phyloP scores from a whole-genome alignment of 2,113 vertebrate species.

The Polypterus bichir region DNA sequence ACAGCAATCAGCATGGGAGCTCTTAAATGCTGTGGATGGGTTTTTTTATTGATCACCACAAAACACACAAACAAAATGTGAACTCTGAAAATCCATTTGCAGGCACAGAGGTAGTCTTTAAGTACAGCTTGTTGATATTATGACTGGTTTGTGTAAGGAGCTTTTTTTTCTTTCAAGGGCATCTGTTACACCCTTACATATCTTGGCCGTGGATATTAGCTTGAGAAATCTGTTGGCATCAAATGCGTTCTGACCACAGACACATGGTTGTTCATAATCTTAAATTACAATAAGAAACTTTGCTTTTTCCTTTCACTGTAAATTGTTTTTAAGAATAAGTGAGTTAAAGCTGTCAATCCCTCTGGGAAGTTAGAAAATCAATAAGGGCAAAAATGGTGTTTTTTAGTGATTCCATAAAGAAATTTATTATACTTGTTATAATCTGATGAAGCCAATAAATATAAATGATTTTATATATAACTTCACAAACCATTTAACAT shows the following conservation, averaged over 20 bases:
- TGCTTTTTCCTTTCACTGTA: too few relatives aligned
- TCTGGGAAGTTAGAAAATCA: too few relatives aligned
- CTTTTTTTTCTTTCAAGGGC: constrained; percentile 18
- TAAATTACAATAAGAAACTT: not conserved
- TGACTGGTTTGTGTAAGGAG: constrained; percentile 4
- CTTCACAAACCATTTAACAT: too few relatives aligned
- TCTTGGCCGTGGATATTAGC: not conserved
- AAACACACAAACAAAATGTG: constrained; percentile 31
- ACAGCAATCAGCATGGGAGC: constrained; percentile 29
- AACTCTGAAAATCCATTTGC: constrained; percentile 30
- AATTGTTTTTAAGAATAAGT: too few relatives aligned
- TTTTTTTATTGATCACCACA: constrained; percentile 29
- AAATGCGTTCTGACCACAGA: not conserved
- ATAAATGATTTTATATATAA: too few relatives aligned
- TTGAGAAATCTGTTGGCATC: not conserved
- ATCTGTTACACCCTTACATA: not conserved
- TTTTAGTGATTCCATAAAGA: too few relatives aligned
- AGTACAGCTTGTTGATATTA: constrained; percentile 20
- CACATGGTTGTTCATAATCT: not conserved
- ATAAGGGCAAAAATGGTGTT: too few relatives aligned
- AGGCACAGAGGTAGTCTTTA: constrained; percentile 16
- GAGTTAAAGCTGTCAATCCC: too few relatives aligned
- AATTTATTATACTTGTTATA: too few relatives aligned
- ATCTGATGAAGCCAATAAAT: too few relatives aligned
- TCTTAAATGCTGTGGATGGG: constrained; percentile 22